phyloP scores from a whole-genome alignment of 2,113 vertebrate species.

The Alces alces region DNA sequence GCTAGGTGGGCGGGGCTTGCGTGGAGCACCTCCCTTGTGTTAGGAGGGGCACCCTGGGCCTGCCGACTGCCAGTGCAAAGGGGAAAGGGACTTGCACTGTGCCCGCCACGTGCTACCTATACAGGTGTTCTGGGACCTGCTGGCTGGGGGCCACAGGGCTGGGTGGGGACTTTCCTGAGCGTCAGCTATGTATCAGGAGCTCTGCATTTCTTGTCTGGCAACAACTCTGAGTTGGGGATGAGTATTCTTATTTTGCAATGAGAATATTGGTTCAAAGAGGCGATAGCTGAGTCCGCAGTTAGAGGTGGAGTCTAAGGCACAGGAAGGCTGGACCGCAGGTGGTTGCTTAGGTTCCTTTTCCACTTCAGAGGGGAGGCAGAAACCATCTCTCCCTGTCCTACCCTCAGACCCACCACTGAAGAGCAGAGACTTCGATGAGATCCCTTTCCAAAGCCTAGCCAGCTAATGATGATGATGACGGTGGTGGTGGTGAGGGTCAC shows the following conservation, averaged over 20 bases:
- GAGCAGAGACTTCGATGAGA: not conserved
- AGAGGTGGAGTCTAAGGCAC: not conserved
- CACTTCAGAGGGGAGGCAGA: not conserved
- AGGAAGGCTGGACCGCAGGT: not conserved
- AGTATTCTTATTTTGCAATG: not conserved
- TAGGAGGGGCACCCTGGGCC: not conserved
- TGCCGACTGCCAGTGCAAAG: not conserved
- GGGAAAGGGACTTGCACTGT: not conserved
- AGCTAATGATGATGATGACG: not conserved
- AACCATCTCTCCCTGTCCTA: not conserved
- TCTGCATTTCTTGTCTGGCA: not conserved
- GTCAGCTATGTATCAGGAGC: not conserved
- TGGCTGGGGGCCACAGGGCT: not conserved
- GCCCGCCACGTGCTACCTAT: not conserved
- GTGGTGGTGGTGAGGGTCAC: not conserved
- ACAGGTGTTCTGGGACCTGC: not conserved
- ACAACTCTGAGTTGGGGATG: not conserved
- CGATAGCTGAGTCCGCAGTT: not conserved
- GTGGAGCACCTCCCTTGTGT: not conserved
- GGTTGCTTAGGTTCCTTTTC: not conserved
- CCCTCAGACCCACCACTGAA: not conserved
- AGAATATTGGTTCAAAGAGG: not conserved
- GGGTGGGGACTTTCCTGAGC: not conserved
- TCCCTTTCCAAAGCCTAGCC: not conserved
- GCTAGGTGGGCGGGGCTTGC: not conserved